Percentiles rank a stretch among this genome's conserved stretches.
phyloP scores from a whole-genome alignment of 1,140 invertebrate genomes.

The Hypothenemus hampei region DNA sequence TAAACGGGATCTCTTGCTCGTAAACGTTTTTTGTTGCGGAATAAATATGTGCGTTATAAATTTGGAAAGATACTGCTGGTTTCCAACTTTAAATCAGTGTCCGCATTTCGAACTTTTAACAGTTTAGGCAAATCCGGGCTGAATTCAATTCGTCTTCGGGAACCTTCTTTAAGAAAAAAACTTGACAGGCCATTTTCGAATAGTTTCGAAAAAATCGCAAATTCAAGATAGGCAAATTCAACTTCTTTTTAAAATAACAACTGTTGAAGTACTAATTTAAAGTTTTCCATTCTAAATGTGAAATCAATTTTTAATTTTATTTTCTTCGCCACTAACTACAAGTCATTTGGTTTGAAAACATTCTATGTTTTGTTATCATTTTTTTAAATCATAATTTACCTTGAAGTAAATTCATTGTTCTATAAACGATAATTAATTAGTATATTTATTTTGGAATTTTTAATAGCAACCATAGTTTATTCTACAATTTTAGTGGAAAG shows the following conservation, averaged over 20 bases:
- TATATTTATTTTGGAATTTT: too few species aligned
- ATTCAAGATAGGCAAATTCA: background rate
- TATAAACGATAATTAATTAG: too few species aligned
- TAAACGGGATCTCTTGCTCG: too few species aligned
- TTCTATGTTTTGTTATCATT: background rate
- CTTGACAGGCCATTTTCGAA: constrained; percentile 7
- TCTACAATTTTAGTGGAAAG: too few species aligned
- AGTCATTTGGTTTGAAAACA: background rate
- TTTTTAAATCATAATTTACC: background rate
- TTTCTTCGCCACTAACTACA: too few species aligned
- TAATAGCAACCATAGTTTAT: too few species aligned
- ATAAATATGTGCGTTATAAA: constrained; percentile 20
- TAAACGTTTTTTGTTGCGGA: too few species aligned
- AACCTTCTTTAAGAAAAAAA: constrained; percentile 5
- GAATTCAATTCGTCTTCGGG: constrained; percentile 12
- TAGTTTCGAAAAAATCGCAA: background rate
- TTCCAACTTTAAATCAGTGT: constrained; percentile 17
- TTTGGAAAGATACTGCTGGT: constrained; percentile 7
- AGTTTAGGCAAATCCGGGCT: constrained; percentile 11
- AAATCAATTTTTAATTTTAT: background rate
- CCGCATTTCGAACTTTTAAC: constrained; percentile 16
- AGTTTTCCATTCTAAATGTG: background rate
- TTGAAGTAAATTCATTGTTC: background rate
- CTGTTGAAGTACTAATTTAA: background rate
- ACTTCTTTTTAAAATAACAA: background rate